Evolutionary conservation across 2,797 vertebrate species (phyloP).

Genomic region (Ceryle rudis): DNA sequence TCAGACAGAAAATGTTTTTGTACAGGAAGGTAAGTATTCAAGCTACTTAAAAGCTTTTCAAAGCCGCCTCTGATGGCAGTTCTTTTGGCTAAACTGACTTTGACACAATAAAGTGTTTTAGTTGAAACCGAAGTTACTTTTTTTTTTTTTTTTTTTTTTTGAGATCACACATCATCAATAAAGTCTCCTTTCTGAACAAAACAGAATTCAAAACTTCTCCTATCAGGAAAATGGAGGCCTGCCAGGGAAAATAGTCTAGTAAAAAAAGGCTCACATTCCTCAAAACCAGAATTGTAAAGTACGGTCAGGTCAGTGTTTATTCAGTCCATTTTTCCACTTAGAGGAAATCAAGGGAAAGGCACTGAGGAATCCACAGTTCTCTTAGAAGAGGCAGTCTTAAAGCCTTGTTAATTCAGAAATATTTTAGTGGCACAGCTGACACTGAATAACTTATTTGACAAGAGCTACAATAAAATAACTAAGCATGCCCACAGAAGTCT

Average conservation of each 20-base stretch:
- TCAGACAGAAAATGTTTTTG: not conserved
- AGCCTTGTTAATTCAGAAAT: slow-evolving; percentile 7
- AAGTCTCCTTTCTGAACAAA: slow-evolving; percentile 14
- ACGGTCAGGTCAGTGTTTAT: slow-evolving; percentile 19
- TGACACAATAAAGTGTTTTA: not conserved
- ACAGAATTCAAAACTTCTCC: slow-evolving; percentile 22
- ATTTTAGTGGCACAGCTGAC: slow-evolving; percentile 26
- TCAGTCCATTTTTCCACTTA: slow-evolving; percentile 40
- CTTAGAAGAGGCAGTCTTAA: not conserved
- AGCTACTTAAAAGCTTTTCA: not conserved
- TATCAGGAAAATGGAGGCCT: slow-evolving; percentile 23
- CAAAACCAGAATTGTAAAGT: slow-evolving; percentile 50
- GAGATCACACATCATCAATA: slow-evolving; percentile 47
- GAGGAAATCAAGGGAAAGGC: slow-evolving; percentile 32
- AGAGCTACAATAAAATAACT: slow-evolving; percentile 20
- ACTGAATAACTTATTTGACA: slow-evolving; percentile 12
- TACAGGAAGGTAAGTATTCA: not conserved
- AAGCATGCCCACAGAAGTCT: not conserved
- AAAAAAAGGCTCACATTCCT: slow-evolving; percentile 49
- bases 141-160: not conserved
- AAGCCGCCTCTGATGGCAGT: not conserved
- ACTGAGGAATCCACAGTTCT: slow-evolving; percentile 39
- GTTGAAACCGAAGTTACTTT: not conserved
- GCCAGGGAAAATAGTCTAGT: slow-evolving; percentile 39
- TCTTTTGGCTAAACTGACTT: not conserved